These are phyloP conservation scores for Isotomurus palustris DNA, from an alignment of 2,888 invertebrate species.

Conservation along the genomic window DNA sequence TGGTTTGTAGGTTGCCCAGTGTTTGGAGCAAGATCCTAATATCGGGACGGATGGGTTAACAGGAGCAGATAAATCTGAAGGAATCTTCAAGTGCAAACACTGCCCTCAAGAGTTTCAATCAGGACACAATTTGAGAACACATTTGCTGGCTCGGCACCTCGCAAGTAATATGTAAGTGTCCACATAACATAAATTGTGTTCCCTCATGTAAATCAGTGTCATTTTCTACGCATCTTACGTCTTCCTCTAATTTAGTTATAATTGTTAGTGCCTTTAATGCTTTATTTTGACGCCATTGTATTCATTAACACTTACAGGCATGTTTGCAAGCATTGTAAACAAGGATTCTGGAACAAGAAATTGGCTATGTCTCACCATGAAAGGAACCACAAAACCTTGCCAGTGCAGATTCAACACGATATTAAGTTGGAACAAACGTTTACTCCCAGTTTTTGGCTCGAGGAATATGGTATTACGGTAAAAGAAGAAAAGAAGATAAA, in stretches of 20 bases:
- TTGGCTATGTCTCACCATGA: constrained; percentile 22
- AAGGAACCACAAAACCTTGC: constrained; percentile 17
- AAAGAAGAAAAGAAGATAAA: not conserved
- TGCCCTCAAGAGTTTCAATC: constrained; percentile 21
- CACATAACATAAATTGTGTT: no score
- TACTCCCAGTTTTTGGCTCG: constrained; percentile 34
- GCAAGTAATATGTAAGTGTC: constrained; percentile 31
- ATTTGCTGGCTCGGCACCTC: constrained; percentile 35
- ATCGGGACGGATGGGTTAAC: no score
- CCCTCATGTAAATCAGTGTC: no score
- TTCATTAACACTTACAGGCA: no score
- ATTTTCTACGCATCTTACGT: no score
- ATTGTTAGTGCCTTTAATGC: no score
- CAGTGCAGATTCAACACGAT: constrained; percentile 9
- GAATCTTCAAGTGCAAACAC: constrained; percentile 27
- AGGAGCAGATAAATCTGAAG: not conserved
- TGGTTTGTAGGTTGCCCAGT: no score
- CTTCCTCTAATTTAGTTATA: no score
- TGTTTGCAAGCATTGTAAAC: constrained; percentile 24
- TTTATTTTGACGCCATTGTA: no score
- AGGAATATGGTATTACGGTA: constrained; percentile 31
- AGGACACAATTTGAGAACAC: constrained; percentile 32
- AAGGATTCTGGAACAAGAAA: constrained; percentile 33
- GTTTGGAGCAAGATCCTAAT: no score
- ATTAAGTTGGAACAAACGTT: constrained; percentile 23